Conservation (phyloP, 2,888 invertebrate genomes). For the Eristalis pertinax region DNA sequence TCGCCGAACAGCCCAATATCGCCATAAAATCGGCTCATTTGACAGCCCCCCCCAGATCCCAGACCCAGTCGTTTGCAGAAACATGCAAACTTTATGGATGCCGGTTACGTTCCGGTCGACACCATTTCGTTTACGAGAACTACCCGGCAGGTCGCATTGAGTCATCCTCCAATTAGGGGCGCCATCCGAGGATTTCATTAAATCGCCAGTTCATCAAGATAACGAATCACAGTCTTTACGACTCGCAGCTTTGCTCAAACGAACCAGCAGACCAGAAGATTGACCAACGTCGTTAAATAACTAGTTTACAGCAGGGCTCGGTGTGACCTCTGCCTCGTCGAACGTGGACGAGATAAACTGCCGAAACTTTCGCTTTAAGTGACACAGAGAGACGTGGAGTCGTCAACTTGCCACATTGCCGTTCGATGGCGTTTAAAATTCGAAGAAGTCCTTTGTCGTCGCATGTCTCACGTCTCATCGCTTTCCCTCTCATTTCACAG, state of each 20-base stretch:
- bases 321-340: background rate
- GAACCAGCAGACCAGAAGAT: background rate
- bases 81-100: background rate
- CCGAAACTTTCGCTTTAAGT: background rate
- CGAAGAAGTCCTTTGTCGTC: background rate
- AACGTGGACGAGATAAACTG: background rate
- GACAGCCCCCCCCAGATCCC: background rate
- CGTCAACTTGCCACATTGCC: background rate
- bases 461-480: background rate
- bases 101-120: no score
- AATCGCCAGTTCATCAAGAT: background rate
- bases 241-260: background rate
- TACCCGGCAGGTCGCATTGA: background rate
- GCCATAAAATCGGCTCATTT: background rate
- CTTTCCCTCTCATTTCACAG: constrained; percentile 66
- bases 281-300: background rate
- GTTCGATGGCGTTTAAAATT: background rate
- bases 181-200: background rate
- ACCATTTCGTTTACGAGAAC: background rate
- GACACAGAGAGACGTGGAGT: background rate
- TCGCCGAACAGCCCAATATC: background rate
- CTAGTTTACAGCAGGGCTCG: background rate
- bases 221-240: background rate
- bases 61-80: background rate
- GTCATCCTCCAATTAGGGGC: background rate